A percentile compares a stretch with the other conserved stretches of the same genome.
These are phyloP conservation scores for Campylorhamphus procurvoides DNA, from an alignment of 2,113 vertebrate genomes.

Conservation along the genomic window DNA sequence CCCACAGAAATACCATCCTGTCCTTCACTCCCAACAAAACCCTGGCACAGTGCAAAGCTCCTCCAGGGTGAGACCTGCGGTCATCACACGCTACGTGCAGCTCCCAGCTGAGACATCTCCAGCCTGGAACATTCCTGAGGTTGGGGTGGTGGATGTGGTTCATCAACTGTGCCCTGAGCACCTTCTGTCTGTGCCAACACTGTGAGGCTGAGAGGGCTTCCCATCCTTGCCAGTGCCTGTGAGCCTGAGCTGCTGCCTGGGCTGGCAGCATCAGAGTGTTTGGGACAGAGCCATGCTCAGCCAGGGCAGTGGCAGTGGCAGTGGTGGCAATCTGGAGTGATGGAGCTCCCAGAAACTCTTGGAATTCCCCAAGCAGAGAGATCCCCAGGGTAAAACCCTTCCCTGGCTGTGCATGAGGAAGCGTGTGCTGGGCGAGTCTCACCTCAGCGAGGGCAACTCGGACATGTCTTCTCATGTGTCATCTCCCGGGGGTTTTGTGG, in stretches of 20 bases:
- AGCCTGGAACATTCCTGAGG: not conserved
- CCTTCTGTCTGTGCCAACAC: not conserved
- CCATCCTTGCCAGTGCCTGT: not conserved
- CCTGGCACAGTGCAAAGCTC: not conserved
- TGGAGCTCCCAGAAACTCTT: not conserved
- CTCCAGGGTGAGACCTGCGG: not conserved
- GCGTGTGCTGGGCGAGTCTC: accelerated
- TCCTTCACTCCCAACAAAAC: not conserved
- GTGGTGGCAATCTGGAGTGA: not conserved
- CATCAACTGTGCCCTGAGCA: accelerated
- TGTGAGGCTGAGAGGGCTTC: accelerated
- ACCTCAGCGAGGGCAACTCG: accelerated
- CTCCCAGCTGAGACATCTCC: not conserved
- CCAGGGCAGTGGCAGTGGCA: accelerated
- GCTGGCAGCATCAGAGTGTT: not conserved
- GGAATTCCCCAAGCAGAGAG: not conserved
- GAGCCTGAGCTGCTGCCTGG: not conserved
- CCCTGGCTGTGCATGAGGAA: accelerated
- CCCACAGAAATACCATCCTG: not conserved
- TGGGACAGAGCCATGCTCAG: not conserved
- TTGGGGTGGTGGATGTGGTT: accelerated
- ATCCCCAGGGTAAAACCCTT: not conserved
- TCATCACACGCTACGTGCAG: accelerated
- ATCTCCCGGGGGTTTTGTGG: not conserved
- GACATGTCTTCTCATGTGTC: accelerated